phyloP scores from a whole-genome alignment of 1,140 invertebrate species.

The Hylaeus volcanicus region DNA sequence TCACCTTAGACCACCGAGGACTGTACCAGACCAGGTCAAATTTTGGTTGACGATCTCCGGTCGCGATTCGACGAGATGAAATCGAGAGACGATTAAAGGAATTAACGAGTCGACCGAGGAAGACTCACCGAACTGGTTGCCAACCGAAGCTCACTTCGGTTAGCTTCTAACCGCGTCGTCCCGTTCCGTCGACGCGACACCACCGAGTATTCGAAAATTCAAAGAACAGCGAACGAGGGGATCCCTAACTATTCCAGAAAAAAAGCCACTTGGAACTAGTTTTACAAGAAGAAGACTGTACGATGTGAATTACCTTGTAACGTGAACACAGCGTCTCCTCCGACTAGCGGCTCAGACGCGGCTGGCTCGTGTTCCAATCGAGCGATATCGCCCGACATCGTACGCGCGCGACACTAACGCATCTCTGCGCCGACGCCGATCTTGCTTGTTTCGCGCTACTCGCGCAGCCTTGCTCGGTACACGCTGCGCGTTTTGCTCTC shows the following conservation, averaged over 20 bases:
- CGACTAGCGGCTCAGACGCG: slow-evolving; percentile 37
- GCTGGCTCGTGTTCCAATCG: slow-evolving; percentile 46
- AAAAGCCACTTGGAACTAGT: not conserved
- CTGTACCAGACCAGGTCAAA: too few species aligned
- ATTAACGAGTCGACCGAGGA: too few species aligned
- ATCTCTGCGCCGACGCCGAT: slow-evolving; percentile 20
- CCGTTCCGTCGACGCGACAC: too few species aligned
- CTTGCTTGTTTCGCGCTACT: not conserved
- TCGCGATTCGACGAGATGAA: too few species aligned
- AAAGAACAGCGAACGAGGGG: not conserved
- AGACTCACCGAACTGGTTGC: too few species aligned
- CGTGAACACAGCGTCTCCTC: slow-evolving; percentile 10
- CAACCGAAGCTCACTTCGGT: too few species aligned
- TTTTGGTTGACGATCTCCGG: too few species aligned
- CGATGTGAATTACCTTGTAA: slow-evolving; percentile 20
- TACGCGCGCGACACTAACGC: slow-evolving; percentile 44
- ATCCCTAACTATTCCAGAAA: too few species aligned
- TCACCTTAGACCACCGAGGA: too few species aligned
- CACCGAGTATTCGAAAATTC: too few species aligned
- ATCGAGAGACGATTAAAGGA: too few species aligned
- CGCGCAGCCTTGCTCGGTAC: slow-evolving; percentile 24
- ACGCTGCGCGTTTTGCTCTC: not conserved
- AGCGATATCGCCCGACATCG: slow-evolving; percentile 48
- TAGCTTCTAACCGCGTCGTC: too few species aligned
- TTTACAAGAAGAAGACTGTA: not conserved